A percentile compares a stretch with the other conserved stretches of the same genome.
phyloP scores from a whole-genome alignment of 2,888 invertebrate species.

The Periphyllus acericola region DNA sequence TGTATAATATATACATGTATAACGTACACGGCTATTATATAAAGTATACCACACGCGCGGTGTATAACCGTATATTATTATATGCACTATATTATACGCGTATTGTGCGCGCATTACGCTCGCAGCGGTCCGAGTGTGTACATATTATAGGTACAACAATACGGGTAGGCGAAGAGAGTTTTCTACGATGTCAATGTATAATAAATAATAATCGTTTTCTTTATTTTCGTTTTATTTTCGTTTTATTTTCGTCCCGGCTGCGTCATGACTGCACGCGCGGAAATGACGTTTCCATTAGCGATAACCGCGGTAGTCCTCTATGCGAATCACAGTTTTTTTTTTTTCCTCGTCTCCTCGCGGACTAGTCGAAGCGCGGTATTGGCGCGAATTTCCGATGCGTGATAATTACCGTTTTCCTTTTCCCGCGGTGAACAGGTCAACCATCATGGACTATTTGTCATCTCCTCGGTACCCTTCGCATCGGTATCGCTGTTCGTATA shows the following conservation, averaged over 20 bases:
- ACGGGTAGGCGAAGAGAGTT: background rate
- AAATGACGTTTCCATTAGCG: background rate
- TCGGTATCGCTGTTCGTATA: background rate
- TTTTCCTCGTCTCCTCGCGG: background rate
- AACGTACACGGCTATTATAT: background rate
- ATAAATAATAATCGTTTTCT: background rate
- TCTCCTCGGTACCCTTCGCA: background rate
- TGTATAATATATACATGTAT: background rate
- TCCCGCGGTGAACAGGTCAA: background rate
- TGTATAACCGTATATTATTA: background rate
- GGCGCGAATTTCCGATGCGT: background rate
- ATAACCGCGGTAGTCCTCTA: background rate
- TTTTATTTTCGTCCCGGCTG: background rate
- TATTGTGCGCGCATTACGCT: background rate
- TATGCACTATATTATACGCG: background rate
- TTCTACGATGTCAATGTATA: background rate
- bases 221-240: background rate
- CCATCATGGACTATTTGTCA: background rate
- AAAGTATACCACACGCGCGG: slow-evolving; percentile 6
- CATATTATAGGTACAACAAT: background rate
- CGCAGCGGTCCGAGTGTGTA: background rate
- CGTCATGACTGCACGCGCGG: background rate
- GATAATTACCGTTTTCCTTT: background rate
- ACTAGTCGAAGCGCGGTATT: background rate
- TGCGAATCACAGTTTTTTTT: background rate